Percentiles rank a stretch among this genome's conserved stretches.
Evolutionary conservation across 1,140 invertebrate species (phyloP).

Genomic region (Drosophila sproati): DNA sequence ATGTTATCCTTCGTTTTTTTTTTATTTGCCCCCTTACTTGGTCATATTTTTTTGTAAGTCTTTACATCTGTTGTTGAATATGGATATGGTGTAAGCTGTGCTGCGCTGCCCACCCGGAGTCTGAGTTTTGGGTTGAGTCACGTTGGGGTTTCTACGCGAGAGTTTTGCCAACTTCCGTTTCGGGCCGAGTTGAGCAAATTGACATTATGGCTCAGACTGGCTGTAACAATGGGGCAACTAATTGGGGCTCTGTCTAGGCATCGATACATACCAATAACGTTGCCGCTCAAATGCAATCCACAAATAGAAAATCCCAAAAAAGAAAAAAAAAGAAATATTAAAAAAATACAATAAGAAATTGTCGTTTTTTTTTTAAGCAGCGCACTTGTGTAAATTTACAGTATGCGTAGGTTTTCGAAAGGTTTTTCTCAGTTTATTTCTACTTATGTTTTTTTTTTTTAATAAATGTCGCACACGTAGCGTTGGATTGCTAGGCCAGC

Average conservation of each 20-base stretch:
- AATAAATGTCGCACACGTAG: constrained; percentile 76
- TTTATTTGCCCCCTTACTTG: constrained; percentile 8
- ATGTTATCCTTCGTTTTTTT: constrained; percentile 5
- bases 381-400: constrained; percentile 80
- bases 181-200: constrained; percentile 69
- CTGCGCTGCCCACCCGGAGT: constrained; percentile 56
- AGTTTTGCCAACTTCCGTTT: constrained; percentile 77
- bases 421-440: constrained; percentile 51
- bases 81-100: constrained; percentile 1
- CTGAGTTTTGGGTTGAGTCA: constrained; percentile 52
- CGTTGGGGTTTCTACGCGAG: constrained; percentile 72
- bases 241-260: constrained; percentile 67
- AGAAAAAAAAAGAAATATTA: constrained; percentile 28
- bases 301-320: constrained; percentile 79
- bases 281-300: constrained; percentile 62
- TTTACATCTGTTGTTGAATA: constrained; percentile 66
- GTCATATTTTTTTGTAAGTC: constrained; percentile 57
- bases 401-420: constrained; percentile 68
- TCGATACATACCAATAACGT: constrained; percentile 17
- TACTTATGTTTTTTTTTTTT: constrained; percentile 27
- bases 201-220: constrained; percentile 69
- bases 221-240: constrained; percentile 72
- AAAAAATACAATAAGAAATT: constrained; percentile 58
- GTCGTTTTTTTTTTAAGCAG: constrained; percentile 21
- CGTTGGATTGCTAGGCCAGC: constrained; percentile 19